Base-by-base conservation (phyloP, 2,113 vertebrate genomes). In the Prinia subflava region DNA sequence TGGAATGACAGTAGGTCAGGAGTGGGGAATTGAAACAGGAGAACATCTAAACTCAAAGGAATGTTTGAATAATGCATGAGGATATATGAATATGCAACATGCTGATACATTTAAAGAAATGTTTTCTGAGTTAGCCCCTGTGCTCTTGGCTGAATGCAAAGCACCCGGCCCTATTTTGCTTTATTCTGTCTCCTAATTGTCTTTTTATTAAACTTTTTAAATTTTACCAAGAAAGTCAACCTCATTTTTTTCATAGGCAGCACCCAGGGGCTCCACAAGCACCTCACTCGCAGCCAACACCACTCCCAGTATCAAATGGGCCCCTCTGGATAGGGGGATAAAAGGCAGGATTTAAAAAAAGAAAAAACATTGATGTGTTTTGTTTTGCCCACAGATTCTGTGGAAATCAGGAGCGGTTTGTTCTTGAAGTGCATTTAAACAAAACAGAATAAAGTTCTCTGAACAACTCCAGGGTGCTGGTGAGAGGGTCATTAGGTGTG, bases 181-280 rank as follows among this genome's bases (percentile, higher is more conserved):
- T n/a, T 57, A 57, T n/a, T 15, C 33, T 57, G 33, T 10, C 33
- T 57, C 55, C 55, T n/a, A 56, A 56, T 13, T 56, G 55, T 57
- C 33, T 57, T 57, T 57, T n/a, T 23, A 57, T 10, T 23, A 23
- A n/a, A n/a, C 33, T 23, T 57, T 9, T 57, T n/a, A 23, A 15
- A 10, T 57, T n/a, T 57, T n/a, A 57, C 21, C 33, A 57, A 22
- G 33, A 57, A 57, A 57, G 55, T n/a, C 20, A 57, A 23, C 33
- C 33, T 57, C 3, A 3, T 57, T 57, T 57, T 57, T 57, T 57
- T n/a, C 55, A 57, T 8, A 56, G 31, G 22, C 97, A 97, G 93
- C 97, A 94, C 92, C 85, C 71, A 70, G 91, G 88, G 95, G 82
- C 82, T 95, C 95, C 92, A 74, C 91, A 95, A 92, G 64, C 69